Base-by-base conservation (phyloP, 1,140 invertebrate genomes). In the Hycleus phaleratus region DNA sequence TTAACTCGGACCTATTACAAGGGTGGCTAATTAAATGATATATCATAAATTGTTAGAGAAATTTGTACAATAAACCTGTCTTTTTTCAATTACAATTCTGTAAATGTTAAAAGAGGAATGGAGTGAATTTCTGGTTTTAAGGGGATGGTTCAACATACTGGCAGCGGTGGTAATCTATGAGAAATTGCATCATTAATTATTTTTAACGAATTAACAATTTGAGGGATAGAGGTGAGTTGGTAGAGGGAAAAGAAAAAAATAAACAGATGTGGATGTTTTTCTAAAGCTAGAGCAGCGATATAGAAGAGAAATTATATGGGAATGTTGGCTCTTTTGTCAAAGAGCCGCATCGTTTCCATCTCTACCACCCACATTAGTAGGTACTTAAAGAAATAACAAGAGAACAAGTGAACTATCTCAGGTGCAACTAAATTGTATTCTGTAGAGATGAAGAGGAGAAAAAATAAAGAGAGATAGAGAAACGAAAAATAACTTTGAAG, bases 11-110 rank as follows among this genome's bases (percentile, higher is more conserved):
- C 60, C 62, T 64, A 66, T 67, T 69, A 67, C 57, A 47, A 52
- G 59, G 60, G 65, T 58, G 58, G 50, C 59, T 67, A 66, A 67
- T 67, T 67, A 68, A 68, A 68, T 60, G 67, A 66, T 63, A 64
- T 56, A 58, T 63, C 64, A 64, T 55, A 55, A 55, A 55, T 55
- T 46, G 9, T 42, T 42, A n/a, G 3, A 7, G 40, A n/a, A 10
- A n/a, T 11, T 1, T 42, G 3, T 42, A 10, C 9, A 42, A 10
- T 7, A 42, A 42, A 42, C 4, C 40, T n/a, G 40, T 42, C 11
- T 42, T 9, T n/a, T 6, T 42, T 42, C 40, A 42, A 32, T 53
- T 45, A 3, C 18, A 51, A 18, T 18, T 18, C 38, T 51, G 32
- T 26, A 10, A 12, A 25, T 49, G 18, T 1, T 18, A 18, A 18